Base-by-base conservation (phyloP, 2,888 invertebrate genomes). In the Branchellion lobata region DNA sequence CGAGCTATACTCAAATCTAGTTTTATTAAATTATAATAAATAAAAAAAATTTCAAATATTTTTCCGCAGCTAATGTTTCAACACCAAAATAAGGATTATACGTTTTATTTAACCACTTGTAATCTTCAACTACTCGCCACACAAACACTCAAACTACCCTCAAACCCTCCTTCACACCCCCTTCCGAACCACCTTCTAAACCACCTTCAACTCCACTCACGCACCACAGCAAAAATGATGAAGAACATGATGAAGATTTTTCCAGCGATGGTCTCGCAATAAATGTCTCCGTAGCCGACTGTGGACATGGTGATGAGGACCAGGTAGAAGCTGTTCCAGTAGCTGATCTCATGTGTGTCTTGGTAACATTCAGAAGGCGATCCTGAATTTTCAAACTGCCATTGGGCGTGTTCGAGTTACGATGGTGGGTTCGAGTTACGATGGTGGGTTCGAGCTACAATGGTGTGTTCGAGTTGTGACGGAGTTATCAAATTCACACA, bases 241-340 rank as follows among this genome's bases (percentile, higher is more conserved):
- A 99, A 99, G 92, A 99, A 95, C 89, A 98, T 96, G 90, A 99
- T 93, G 92, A 99, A 99, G 86, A 96, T 94, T 90, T 97, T 92
- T 89, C 99, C 99, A 86, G 97, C 92, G 86, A 96, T 92, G 86
- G 99, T 99, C 89, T 95, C 93, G 91, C 98, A 99, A 91, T 92
- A 95, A 87, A 99, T 95, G 90, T 99, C 99, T 89, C 99, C 99
- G 90, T 97, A 98, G 88, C 99, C 99, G 89, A 99, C 99, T 84
- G 99, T 99, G 86, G 99, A 99, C 98, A 99, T 99, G 87, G 99
- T 99, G 87, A 99, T 99, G 90, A 99, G 94, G 85, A 99, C 92
- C 91, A 99, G 98, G 91, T 99, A 99, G 86, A 99, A 96, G 89
- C 98, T 98, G 86, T 98, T 97, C 95, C 98, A 99, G 90, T 99